phyloP scores from a whole-genome alignment of 64 coral and sea anemone species.

The Stichodactyla mertensii region DNA sequence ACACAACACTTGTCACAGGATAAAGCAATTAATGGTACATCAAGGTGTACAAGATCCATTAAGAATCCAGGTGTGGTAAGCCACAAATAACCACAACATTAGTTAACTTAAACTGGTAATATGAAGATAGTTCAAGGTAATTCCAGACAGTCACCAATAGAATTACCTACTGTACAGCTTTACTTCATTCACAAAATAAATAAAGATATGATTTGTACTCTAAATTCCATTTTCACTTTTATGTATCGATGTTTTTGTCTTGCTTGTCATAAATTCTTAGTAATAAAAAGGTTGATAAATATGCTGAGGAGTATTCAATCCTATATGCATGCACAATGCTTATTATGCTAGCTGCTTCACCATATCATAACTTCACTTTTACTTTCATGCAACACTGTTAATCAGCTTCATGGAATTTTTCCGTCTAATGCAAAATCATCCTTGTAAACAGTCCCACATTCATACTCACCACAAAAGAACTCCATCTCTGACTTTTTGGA shows the following conservation, averaged over 20 bases:
- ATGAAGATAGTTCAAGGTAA: neutral
- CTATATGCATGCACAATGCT: too few relatives aligned
- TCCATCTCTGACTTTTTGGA: conserved; percentile 81
- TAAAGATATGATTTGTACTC: too few relatives aligned
- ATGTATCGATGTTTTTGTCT: too few relatives aligned
- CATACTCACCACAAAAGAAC: conserved; percentile 72
- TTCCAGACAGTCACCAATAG: neutral
- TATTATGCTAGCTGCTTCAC: too few relatives aligned
- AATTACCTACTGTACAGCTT: neutral
- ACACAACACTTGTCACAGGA: neutral
- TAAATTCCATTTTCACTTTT: neutral
- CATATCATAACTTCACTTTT: neutral
- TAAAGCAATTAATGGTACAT: neutral
- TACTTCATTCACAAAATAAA: neutral
- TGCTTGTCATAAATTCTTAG: too few relatives aligned
- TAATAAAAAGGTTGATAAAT: too few relatives aligned
- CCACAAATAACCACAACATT: neutral
- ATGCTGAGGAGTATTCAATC: too few relatives aligned
- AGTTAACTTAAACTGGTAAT: neutral
- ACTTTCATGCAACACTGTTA: neutral
- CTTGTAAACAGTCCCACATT: too few relatives aligned
- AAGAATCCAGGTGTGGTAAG: neutral
- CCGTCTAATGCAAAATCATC: too few relatives aligned
- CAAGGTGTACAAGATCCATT: too few relatives aligned
- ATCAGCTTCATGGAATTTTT: too few relatives aligned